phyloP scores from a whole-genome alignment of 35 echinoderm and acorn worm genomes.

The Ophiothrix spiculata region DNA sequence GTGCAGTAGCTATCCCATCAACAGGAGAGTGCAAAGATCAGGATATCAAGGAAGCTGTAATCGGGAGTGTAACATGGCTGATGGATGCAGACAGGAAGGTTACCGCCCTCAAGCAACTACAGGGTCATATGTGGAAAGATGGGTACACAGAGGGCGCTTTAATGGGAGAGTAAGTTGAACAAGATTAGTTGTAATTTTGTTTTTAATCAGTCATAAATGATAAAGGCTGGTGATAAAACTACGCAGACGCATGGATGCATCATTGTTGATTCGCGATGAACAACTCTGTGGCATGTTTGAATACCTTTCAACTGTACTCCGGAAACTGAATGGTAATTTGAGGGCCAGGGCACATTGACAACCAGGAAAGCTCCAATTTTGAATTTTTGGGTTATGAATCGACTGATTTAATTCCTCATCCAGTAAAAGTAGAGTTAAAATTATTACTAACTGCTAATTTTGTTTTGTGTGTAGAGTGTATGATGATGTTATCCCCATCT shows the following conservation, averaged over 20 bases:
- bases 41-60: constrained; percentile 27
- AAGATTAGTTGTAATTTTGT: background rate
- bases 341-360: background rate
- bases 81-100: constrained; percentile 83
- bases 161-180: constrained; percentile 63
- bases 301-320: no score
- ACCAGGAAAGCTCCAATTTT: background rate
- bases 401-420: background rate
- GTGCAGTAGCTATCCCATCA: constrained; percentile 38
- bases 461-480: constrained; percentile 56
- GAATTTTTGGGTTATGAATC: background rate
- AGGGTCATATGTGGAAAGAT: constrained; percentile 79
- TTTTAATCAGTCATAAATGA: background rate
- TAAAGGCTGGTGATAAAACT: no score
- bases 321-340: no score
- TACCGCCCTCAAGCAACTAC: constrained; percentile 79
- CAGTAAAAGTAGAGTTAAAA: no score
- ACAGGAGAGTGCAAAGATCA: background rate
- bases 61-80: constrained; percentile 53
- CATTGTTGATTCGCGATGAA: no score
- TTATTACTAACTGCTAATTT: constrained; percentile 3
- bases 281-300: no score
- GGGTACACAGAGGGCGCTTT: constrained; percentile 47
- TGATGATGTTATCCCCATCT: constrained; percentile 55
- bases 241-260: no score